These are phyloP conservation scores for Octodonta nipae DNA, from an alignment of 2,888 invertebrate species.

Conservation along the genomic window DNA sequence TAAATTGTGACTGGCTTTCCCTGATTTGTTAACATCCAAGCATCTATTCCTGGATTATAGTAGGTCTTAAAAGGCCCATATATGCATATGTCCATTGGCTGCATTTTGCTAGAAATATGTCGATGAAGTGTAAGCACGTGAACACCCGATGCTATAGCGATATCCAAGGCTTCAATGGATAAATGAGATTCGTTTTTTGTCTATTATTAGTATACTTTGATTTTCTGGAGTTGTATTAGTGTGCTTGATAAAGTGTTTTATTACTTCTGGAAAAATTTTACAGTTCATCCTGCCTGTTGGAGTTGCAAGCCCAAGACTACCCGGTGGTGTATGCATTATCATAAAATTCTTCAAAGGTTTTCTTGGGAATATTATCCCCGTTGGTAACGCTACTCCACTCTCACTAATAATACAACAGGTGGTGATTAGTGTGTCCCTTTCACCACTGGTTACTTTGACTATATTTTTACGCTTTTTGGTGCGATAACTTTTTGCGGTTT, in stretches of 20 bases:
- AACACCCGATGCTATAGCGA: slow-evolving; percentile 27
- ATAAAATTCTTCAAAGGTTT: neutral
- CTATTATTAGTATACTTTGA: slow-evolving; percentile 22
- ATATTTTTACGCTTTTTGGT: slow-evolving; percentile 9
- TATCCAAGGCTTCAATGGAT: slow-evolving; percentile 13
- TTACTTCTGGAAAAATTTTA: slow-evolving; percentile 8
- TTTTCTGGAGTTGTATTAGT: slow-evolving; percentile 6
- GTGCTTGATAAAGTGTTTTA: slow-evolving; percentile 24
- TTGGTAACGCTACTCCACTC: slow-evolving; percentile 18
- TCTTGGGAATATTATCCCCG: slow-evolving; percentile 25
- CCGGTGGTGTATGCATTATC: slow-evolving; percentile 14
- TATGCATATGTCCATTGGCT: slow-evolving; percentile 31
- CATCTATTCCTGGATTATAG: slow-evolving; percentile 24
- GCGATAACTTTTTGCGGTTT: no score
- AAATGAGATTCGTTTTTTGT: slow-evolving; percentile 29
- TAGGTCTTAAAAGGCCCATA: slow-evolving; percentile 30
- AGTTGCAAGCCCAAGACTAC: slow-evolving; percentile 21
- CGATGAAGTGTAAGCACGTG: slow-evolving; percentile 29
- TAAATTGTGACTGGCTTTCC: no score
- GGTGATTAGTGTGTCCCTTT: slow-evolving; percentile 21
- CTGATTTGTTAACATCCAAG: slow-evolving; percentile 27
- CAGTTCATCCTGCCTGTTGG: slow-evolving; percentile 7
- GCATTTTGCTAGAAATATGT: slow-evolving; percentile 31
- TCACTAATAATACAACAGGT: slow-evolving; percentile 24
- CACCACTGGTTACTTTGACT: slow-evolving; percentile 23